Base-by-base conservation (phyloP, 2,797 vertebrate species). In the Serranus cabrilla region DNA sequence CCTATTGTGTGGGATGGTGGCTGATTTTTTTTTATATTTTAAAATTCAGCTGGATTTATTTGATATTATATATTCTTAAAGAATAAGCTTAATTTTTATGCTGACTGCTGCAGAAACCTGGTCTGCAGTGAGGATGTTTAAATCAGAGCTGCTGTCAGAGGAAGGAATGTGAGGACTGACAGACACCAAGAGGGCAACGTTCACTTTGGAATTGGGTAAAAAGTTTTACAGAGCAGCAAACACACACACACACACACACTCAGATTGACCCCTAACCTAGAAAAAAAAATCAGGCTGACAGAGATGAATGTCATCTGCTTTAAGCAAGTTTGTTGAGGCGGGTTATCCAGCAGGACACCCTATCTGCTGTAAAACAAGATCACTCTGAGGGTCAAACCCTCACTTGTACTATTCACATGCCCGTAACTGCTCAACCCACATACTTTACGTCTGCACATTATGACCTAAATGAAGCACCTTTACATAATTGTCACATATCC, bases 311-410 rank as follows among this genome's bases (percentile, higher is more conserved):
- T 27, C 0, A 34, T 34, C 34, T 34, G 7, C 34, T 7, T 34
- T 6, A 7, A 34, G 34, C 34, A 34, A 34, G 34, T 34, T 34
- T 34, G 5, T 34, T 34, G 2, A 47, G 45, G 39, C 17, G 3
- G 7, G 45, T 46, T 59, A 12, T 55, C n/a, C 37, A 31, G 55
- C 31, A 55, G n/a, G 78, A 77, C 72, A 83, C 64, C 27, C 14
- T 70, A 67, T 81, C 58, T 80, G 40, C 42, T 1, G 11, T 67
- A 62, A 84, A 89, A 74, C 31, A 50, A 54, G 64, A 81, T 50
- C 68, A 63, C 14, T 60, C 12, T 31, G 18, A 62, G 34, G 62
- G 60, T 73, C 57, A 76, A 27, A 27, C 31, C 54, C 50, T 58
- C 47, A 23, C 64, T 58, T 51, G 56, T 17, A 9, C 70, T 65